These are phyloP conservation scores for Ypsolopha sequella DNA, from an alignment of 2,888 invertebrate genomes.

Conservation along the genomic window DNA sequence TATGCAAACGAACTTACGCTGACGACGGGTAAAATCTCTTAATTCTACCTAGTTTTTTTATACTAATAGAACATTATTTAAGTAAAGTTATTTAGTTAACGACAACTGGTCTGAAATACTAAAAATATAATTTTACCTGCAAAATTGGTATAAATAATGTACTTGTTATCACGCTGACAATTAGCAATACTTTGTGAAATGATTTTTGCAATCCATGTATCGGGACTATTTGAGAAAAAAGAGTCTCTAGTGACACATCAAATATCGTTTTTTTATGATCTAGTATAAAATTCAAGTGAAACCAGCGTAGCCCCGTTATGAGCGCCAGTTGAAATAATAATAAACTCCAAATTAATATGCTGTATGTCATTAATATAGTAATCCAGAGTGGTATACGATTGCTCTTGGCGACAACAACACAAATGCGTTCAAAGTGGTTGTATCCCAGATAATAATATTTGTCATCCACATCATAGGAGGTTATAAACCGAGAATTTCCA, in stretches of 20 bases:
- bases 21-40: too few relatives aligned
- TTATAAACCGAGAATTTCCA: slow-evolving; percentile 4
- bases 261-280: not conserved
- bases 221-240: slow-evolving; percentile 1
- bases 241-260: not conserved
- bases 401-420: not conserved
- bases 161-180: not conserved
- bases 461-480: slow-evolving; percentile 2
- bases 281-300: not conserved
- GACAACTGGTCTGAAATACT: too few relatives aligned
- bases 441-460: slow-evolving; percentile 3
- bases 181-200: not conserved
- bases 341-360: not conserved
- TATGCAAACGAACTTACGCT: too few relatives aligned
- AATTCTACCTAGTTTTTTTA: too few relatives aligned
- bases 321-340: not conserved
- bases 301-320: not conserved
- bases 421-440: slow-evolving; percentile 2
- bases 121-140: not conserved
- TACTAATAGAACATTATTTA: too few relatives aligned
- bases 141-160: slow-evolving; percentile 3
- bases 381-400: slow-evolving; percentile 1
- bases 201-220: not conserved
- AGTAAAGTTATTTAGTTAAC: too few relatives aligned
- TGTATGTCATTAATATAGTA: not conserved